Base-by-base conservation (phyloP, 2,797 vertebrate species). In the Chiloscyllium punctatum region DNA sequence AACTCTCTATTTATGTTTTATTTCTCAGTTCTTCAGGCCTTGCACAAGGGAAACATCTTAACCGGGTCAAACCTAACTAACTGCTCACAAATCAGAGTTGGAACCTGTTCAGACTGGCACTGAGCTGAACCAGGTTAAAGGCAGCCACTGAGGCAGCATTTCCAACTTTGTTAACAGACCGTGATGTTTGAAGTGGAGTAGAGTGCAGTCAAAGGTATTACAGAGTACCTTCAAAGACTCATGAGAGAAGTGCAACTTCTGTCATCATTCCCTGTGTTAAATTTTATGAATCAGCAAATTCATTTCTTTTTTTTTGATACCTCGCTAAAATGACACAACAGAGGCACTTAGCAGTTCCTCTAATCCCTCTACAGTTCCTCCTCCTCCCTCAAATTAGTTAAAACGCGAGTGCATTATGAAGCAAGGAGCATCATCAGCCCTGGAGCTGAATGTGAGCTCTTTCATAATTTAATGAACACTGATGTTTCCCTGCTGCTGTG, bases 401-500 rank as follows among this genome's bases (percentile, higher is more conserved):
- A 57, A 62, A 94, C 92, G 74, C 95, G 69, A 27, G 87, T 53
- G 96, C 96, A 96, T 96, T 96, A 96, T 96, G 94, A 96, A 94
- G 96, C 95, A 96, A 95, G 53, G 96, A 95, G 94, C 92, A 91
- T 96, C 84, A 69, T 96, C 96, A 82, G 96, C 86, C 94, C 69
- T 71, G 57, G 23, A 79, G 94, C 82, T 16, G 18, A 74, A 95
- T 95, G 95, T 90, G 51, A 95, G 88, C n/a, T 74, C 42, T 72
- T 37, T 77, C 37, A 87, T 79, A 95, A 95, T 95, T 91, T 95
- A 96, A 95, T 95, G 51, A 66, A 74, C 74, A 79, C 68, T 82
- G 96, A 72, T 77, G 96, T 95, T 84, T 69, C 62, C 95, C 84
- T 82, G 95, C 94, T 95, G 96, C 95, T 95, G 95, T 33, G 86